A percentile compares a stretch with the other conserved stretches of the same genome.
Conservation (phyloP, 1,140 invertebrate genomes). For the Zaprionus gabonicus region DNA sequence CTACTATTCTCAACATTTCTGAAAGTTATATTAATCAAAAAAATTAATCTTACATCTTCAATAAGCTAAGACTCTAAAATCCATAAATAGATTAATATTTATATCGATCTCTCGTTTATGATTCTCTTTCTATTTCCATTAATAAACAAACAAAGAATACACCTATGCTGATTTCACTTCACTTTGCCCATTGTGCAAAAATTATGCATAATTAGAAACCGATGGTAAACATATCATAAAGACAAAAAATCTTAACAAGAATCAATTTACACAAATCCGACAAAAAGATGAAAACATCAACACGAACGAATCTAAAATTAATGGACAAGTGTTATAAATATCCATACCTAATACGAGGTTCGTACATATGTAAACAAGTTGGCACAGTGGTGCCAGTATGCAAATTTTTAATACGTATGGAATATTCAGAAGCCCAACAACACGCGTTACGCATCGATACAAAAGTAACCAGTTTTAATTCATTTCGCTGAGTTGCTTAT, state of each 20-base stretch:
- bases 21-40: too few relatives aligned
- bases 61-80: too few relatives aligned
- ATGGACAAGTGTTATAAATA: constrained; percentile 26
- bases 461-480: neutral
- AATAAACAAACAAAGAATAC: neutral
- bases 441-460: neutral
- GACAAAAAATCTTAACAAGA: neutral
- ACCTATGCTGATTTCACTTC: neutral
- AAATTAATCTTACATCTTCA: too few relatives aligned
- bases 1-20: too few relatives aligned
- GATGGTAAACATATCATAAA: neutral
- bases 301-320: constrained; percentile 20
- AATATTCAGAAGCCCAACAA: neutral
- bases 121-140: neutral
- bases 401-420: neutral
- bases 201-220: constrained; percentile 10
- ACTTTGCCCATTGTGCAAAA: constrained; percentile 23
- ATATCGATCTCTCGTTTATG: neutral
- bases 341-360: neutral
- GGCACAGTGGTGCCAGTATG: constrained; percentile 26
- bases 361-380: constrained; percentile 14
- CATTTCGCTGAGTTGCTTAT: neutral
- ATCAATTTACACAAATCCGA: neutral
- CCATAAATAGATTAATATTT: too few relatives aligned
- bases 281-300: constrained; percentile 16